These are phyloP conservation scores for Himalopsyche japonica DNA, from an alignment of 2,888 invertebrate species.

Conservation along the genomic window DNA sequence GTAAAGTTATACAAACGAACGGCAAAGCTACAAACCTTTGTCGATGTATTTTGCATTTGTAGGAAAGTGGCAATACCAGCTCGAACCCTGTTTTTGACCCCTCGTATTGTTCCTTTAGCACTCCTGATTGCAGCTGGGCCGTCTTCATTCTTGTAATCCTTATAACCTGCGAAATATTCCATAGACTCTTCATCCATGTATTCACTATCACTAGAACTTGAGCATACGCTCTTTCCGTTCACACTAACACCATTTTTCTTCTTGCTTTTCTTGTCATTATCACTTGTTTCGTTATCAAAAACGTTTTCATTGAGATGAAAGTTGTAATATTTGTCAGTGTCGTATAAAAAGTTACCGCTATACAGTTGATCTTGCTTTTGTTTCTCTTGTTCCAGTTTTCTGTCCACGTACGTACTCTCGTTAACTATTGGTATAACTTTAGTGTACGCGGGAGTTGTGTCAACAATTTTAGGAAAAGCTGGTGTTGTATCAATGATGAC, in stretches of 20 bases:
- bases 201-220: constrained; percentile 42
- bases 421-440: constrained; percentile 59
- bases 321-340: constrained; percentile 79
- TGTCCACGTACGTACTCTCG: constrained; percentile 71
- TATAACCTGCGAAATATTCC: constrained; percentile 79
- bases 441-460: constrained; percentile 14
- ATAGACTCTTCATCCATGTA: constrained; percentile 54
- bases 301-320: constrained; percentile 80
- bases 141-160: constrained; percentile 68
- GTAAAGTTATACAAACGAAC: neutral
- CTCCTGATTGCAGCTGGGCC: constrained; percentile 82
- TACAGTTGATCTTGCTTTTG: constrained; percentile 54
- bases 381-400: constrained; percentile 59
- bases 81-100: constrained; percentile 91
- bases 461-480: constrained; percentile 9
- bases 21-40: constrained; percentile 68
- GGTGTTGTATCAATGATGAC: constrained; percentile 4
- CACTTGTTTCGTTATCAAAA: constrained; percentile 48
- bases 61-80: constrained; percentile 95
- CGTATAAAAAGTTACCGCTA: constrained; percentile 64
- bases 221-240: constrained; percentile 34
- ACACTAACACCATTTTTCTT: constrained; percentile 51
- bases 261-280: constrained; percentile 48
- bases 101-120: constrained; percentile 89
- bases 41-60: constrained; percentile 74